phyloP scores from a whole-genome alignment of 2,888 invertebrate species.

The Pardosa pseudoannulata region DNA sequence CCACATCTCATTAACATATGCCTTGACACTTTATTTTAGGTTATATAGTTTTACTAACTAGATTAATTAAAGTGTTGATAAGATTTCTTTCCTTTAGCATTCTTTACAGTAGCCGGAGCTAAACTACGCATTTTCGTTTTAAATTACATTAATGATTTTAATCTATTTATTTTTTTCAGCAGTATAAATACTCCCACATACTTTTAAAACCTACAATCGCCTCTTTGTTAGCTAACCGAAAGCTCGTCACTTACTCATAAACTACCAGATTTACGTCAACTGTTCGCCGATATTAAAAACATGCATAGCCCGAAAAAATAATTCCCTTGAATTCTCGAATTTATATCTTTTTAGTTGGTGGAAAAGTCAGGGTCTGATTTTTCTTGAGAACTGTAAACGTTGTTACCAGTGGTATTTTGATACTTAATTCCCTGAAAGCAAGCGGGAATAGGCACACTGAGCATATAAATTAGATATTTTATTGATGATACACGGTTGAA shows the following conservation, averaged over 20 bases:
- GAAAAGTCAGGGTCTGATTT: slow-evolving; percentile 51
- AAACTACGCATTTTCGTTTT: too few species aligned
- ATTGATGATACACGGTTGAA: slow-evolving; percentile 60
- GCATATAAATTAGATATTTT: slow-evolving; percentile 68
- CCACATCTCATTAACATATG: too few species aligned
- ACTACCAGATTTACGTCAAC: slow-evolving; percentile 56
- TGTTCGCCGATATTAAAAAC: slow-evolving; percentile 14
- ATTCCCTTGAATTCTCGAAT: slow-evolving; percentile 47
- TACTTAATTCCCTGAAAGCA: slow-evolving; percentile 59
- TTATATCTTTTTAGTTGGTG: slow-evolving; percentile 52
- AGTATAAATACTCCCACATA: slow-evolving; percentile 15
- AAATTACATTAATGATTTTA: too few species aligned
- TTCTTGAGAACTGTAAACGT: slow-evolving; percentile 63
- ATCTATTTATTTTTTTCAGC: too few species aligned
- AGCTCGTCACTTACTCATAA: slow-evolving; percentile 40
- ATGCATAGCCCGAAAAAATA: slow-evolving; percentile 19
- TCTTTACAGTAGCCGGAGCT: too few species aligned
- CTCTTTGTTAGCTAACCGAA: slow-evolving; percentile 46
- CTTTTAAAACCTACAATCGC: slow-evolving; percentile 27
- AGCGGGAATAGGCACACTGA: slow-evolving; percentile 43
- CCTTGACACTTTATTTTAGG: too few species aligned
- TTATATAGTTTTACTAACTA: too few species aligned
- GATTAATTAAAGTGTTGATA: too few species aligned
- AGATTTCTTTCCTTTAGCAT: too few species aligned
- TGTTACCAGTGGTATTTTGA: slow-evolving; percentile 61